Conservation (phyloP, 2,113 vertebrate genomes). For the Chunga burmeisteri region DNA sequence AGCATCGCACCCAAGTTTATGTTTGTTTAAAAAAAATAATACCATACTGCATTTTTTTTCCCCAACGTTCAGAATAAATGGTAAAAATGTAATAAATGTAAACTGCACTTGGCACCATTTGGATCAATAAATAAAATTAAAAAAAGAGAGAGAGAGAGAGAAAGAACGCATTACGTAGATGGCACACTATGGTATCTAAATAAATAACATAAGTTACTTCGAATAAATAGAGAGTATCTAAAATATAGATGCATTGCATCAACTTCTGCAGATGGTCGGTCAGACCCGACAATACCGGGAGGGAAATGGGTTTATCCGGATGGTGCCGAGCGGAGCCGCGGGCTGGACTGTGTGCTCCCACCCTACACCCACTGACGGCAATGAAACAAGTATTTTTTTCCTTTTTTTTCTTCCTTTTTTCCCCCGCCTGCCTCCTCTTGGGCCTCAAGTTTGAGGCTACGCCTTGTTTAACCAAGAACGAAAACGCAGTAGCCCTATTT, state of each 20-base stretch:
- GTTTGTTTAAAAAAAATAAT: not conserved
- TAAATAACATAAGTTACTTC: conserved; percentile 73
- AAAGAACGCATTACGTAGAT: not conserved
- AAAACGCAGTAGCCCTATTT: not conserved
- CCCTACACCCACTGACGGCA: rapidly evolving
- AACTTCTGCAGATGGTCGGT: conserved; percentile 7
- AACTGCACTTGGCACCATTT: conserved; percentile 40
- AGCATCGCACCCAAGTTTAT: not conserved
- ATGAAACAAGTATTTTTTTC: not conserved
- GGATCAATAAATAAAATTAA: conserved; percentile 60
- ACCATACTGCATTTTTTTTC: not conserved
- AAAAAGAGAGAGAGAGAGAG: not conserved
- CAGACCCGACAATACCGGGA: not conserved
- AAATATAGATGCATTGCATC: conserved; percentile 67
- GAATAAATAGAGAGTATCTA: conserved; percentile 68
- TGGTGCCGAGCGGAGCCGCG: rapidly evolving
- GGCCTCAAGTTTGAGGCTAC: not conserved
- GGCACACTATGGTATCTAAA: conserved; percentile 43
- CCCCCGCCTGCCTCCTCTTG: not conserved
- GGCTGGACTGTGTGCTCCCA: not conserved
- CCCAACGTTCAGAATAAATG: not conserved
- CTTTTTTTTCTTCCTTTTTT: not conserved
- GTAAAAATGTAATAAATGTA: conserved; percentile 50
- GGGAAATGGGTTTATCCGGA: not conserved
- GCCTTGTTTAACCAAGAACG: not conserved